Base-by-base conservation (phyloP, 2,113 vertebrate genomes). In the Misgurnus mizolepis region DNA sequence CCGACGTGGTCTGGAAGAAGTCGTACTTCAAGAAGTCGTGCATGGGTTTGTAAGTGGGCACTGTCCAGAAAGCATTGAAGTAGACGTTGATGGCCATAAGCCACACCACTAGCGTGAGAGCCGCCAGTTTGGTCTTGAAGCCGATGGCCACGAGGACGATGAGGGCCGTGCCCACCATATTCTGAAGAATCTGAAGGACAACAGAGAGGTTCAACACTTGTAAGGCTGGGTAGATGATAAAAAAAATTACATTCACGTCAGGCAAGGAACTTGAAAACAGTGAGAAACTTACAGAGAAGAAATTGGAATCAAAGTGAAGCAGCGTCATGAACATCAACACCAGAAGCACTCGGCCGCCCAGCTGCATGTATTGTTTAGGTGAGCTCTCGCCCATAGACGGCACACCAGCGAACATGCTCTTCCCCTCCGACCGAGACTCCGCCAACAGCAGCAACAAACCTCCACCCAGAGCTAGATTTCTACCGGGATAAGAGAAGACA, bases 251-350 rank as follows among this genome's bases (percentile, higher is more conserved):
- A 34, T 34, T 34, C 27, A 34, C 27, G 3, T 34, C 27, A 34
- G 27, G 27, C 27, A 34, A 34, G 27, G 27, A 34, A 34, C 27
- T 34, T 10, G 14, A 7, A 18, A 47, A 43, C 22, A 5, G 65
- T 6, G 5, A 7, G 0, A 27, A 55, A 94, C 97, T 96, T 79
- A 99, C 98, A 47, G 93, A 96, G 89, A 99, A 96, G 92, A 99
- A 96, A 88, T 90, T 95, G 89, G 95, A 86, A 27, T 99, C 96
- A 17, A 99, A 98, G 90, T 99, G 98, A 5, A 99, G 93, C 76
- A 99, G 92, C 1, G 98, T 99, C 97, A 99, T 99, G 93, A 99
- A 99, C 98, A 99, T 99, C 84, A 99, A 92, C 72, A 99, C 96
- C 0, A 99, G 93, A 77, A 99, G 91, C 5, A 99, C 96, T 0